Evolutionary conservation across 2,113 vertebrate genomes (phyloP).

Genomic region (Oryzias curvinotus): DNA sequence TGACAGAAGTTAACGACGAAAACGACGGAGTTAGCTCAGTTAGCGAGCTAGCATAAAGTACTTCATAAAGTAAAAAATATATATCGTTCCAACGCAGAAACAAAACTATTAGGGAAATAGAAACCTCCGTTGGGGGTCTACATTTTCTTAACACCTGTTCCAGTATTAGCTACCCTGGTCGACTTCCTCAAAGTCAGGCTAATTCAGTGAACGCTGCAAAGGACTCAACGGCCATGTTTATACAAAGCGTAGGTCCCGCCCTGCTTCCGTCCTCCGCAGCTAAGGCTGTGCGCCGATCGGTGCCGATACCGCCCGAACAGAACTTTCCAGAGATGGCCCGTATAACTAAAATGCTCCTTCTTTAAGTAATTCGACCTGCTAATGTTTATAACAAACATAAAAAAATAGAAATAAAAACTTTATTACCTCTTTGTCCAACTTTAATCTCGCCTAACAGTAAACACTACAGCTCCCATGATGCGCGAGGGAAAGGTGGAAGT

Average conservation of each 20-base stretch:
- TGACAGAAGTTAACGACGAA: slow-evolving; percentile 62
- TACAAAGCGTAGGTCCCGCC: slow-evolving; percentile 59
- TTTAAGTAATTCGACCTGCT: too few relatives aligned
- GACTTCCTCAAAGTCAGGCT: slow-evolving; percentile 63
- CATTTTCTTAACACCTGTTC: slow-evolving; percentile 63
- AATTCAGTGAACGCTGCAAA: slow-evolving; percentile 49
- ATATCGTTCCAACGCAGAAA: not conserved
- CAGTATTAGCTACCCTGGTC: slow-evolving; percentile 13
- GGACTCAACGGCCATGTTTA: slow-evolving; percentile 72
- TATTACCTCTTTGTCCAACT: not conserved
- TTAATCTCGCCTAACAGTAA: not conserved
- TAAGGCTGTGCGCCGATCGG: slow-evolving; percentile 1
- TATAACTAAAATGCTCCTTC: too few relatives aligned
- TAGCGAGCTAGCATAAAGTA: slow-evolving; percentile 58
- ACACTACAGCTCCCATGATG: slow-evolving; percentile 64
- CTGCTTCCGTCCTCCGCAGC: slow-evolving; percentile 59
- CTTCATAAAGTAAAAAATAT: slow-evolving; percentile 48
- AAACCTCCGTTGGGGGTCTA: slow-evolving; percentile 20
- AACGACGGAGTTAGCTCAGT: slow-evolving; percentile 52
- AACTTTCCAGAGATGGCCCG: too few relatives aligned
- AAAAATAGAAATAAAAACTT: too few relatives aligned
- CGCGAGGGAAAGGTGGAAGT: not conserved
- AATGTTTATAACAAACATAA: too few relatives aligned
- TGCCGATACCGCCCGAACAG: not conserved
- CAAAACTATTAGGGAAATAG: not conserved